Evolutionary conservation across 2,888 invertebrate genomes (phyloP), one percentile per base, ranked within the genome.

Genomic region (Amiota mariae): DNA sequence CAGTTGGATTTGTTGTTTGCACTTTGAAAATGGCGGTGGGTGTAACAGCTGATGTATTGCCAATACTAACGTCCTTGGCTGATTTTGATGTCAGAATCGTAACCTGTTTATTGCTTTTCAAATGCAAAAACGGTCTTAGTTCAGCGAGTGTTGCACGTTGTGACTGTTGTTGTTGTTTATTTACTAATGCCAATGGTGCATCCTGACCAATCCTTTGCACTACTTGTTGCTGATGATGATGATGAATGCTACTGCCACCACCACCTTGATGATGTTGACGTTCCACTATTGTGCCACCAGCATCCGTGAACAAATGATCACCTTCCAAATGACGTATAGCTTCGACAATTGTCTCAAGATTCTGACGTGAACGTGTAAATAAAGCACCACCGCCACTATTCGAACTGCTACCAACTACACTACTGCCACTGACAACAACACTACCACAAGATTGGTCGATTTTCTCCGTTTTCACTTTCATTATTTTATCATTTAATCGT

Each of bases 291-390:
- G 93, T 15, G 15, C 13, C 66, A 47, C 46, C 54, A n/a, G 84
- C 85, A 85, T 97, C 97, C 78, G 94, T 93, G 91, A 98, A 97
- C 88, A 97, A 91, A 89, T 97, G 97, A 89, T 98, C 98, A 57
- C 98, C 98, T 89, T 99, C 99, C 80, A 99, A 91, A 89, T 99
- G 98, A 56, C 98, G 94, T 87, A 99, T 99, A 73, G 99, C 99
- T 90, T 99, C 98, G 56, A 99, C 98, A 81, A 99, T 98, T 13
- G 98, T 98, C 90, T 99, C 98, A 84, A 99, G 92, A 90, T 98
- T 98, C 90, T 98, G 97, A 72, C 97, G 94, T 77, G 97, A 97
- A 73, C 93, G 94, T 15, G 93, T 92, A 70, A 81, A 74, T 6
- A 48, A 24, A 15, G 71, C 71, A 15, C 63, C 63, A 63, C 63